A percentile compares a stretch with the other conserved stretches of the same genome.
These are phyloP conservation scores for Amphilophus citrinellus DNA, from an alignment of 2,113 vertebrate species.

Conservation along the genomic window DNA sequence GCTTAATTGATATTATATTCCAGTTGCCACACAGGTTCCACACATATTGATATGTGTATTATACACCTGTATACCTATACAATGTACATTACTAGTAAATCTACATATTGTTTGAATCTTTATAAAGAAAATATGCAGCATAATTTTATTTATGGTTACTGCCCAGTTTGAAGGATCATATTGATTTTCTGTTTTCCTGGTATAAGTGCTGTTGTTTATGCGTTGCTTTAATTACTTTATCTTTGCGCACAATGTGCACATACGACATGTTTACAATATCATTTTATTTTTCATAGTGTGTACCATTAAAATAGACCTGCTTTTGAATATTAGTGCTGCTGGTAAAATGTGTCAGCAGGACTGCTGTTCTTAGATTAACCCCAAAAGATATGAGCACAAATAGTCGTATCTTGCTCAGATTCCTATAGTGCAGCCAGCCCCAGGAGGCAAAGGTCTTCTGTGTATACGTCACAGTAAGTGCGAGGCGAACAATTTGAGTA, in stretches of 20 bases:
- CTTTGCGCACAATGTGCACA: neutral
- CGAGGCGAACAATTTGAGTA: neutral
- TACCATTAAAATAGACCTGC: slow-evolving; percentile 1
- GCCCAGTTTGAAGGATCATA: neutral
- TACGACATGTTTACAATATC: neutral
- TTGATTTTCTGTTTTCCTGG: neutral
- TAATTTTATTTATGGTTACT: neutral
- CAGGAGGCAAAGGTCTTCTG: neutral
- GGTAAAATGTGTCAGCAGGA: neutral
- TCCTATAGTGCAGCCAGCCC: neutral
- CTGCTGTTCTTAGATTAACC: neutral
- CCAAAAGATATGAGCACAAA: neutral
- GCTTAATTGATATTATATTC: neutral
- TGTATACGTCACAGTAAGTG: slow-evolving; percentile 2
- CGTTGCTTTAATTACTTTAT: neutral
- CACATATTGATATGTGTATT: neutral
- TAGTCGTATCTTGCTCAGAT: neutral
- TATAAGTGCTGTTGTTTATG: neutral
- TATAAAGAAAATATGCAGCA: neutral
- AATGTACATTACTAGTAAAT: neutral
- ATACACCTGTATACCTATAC: neutral
- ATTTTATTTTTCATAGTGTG: neutral
- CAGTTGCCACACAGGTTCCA: neutral
- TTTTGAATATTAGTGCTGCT: neutral
- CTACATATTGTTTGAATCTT: neutral